Percentiles rank a stretch among this genome's conserved stretches.
These are phyloP conservation scores for Heteractis magnifica DNA, from an alignment of 92 coral and sea anemone species.

Conservation along the genomic window DNA sequence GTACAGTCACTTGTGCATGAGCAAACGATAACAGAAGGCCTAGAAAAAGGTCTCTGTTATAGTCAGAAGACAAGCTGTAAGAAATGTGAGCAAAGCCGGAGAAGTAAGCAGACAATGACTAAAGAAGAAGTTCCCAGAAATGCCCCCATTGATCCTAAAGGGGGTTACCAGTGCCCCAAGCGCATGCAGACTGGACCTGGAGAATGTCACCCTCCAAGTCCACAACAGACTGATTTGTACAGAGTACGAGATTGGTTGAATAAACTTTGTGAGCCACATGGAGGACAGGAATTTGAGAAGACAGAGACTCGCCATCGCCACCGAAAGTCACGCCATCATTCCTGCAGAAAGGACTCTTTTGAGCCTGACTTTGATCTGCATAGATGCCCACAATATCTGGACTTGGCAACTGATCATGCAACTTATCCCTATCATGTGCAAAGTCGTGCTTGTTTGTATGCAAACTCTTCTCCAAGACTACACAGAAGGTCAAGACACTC, in stretches of 20 bases:
- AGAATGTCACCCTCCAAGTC: constrained; percentile 71
- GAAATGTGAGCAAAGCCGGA: constrained; percentile 65
- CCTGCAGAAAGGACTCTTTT: constrained; percentile 50
- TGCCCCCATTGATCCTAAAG: constrained; percentile 51
- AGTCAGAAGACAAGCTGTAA: constrained; percentile 63
- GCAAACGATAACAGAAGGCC: constrained; percentile 54
- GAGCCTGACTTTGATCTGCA: constrained; percentile 52
- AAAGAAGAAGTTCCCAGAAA: constrained; percentile 35
- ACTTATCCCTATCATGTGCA: constrained; percentile 85
- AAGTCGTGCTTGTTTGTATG: constrained; percentile 60
- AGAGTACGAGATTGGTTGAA: constrained; percentile 74
- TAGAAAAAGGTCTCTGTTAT: constrained; percentile 38
- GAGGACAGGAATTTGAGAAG: constrained; percentile 46
- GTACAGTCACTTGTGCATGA: constrained; percentile 30
- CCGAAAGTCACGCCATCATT: constrained; percentile 60
- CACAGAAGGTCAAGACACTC: constrained; percentile 60
- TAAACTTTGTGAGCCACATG: constrained; percentile 58
- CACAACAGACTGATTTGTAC: constrained; percentile 56
- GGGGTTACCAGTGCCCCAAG: constrained; percentile 68
- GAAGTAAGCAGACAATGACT: constrained; percentile 36
- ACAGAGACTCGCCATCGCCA: constrained; percentile 61
- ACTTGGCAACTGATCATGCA: constrained; percentile 84
- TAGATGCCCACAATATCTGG: constrained; percentile 77
- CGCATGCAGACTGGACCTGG: constrained; percentile 97
- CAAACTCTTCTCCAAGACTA: constrained; percentile 69